Evolutionary conservation across 1,140 invertebrate genomes (phyloP).

Genomic region (Drosophila kurseongensis): DNA sequence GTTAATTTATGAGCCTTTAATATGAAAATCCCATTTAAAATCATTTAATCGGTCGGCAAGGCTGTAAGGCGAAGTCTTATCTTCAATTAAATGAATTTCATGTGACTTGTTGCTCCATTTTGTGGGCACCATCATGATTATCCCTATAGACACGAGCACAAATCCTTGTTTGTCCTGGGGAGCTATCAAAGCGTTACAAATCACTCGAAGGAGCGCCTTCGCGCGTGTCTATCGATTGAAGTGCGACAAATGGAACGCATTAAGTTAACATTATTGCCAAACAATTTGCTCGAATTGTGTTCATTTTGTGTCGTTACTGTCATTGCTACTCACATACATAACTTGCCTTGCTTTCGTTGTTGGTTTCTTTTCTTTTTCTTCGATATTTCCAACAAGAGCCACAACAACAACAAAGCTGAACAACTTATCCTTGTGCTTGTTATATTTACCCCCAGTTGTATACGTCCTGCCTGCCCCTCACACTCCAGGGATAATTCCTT

Average conservation of each 20-base stretch:
- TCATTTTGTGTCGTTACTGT: constrained; percentile 75
- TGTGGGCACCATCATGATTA: constrained; percentile 12
- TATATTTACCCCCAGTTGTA: constrained; percentile 34
- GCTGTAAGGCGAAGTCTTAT: constrained; percentile 17
- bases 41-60: constrained; percentile 15
- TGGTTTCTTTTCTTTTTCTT: constrained; percentile 1
- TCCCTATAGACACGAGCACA: constrained; percentile 17
- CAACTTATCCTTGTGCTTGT: constrained; percentile 42
- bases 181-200: constrained; percentile 60
- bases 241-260: constrained; percentile 82
- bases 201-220: constrained; percentile 57
- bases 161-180: constrained; percentile 20
- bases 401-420: neutral
- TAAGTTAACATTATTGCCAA: constrained; percentile 83
- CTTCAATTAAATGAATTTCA: constrained; percentile 33
- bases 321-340: constrained; percentile 55
- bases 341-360: constrained; percentile 20
- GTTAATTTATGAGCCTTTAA: constrained; percentile 42
- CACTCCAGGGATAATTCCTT: constrained; percentile 55
- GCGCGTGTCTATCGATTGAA: constrained; percentile 71
- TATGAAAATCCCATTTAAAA: constrained; percentile 29
- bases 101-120: constrained; percentile 35
- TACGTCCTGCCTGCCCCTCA: constrained; percentile 7
- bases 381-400: neutral
- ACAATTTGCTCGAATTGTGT: constrained; percentile 80